Evolutionary conservation across 2,888 invertebrate species (phyloP).

Genomic region (Gonocerus acuteangulatus): DNA sequence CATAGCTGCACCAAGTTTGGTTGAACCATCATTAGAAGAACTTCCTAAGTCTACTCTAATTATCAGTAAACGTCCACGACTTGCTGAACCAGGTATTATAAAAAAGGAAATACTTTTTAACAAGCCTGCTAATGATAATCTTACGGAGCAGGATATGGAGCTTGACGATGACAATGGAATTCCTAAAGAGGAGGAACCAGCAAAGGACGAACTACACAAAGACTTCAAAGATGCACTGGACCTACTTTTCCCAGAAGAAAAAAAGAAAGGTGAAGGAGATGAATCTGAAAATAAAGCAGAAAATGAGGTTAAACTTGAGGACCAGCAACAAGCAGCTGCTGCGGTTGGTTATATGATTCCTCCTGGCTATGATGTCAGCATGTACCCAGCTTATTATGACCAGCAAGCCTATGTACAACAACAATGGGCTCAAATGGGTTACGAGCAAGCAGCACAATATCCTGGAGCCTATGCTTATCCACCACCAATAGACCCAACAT

Average conservation of each 20-base stretch:
- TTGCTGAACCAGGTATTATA: conserved; percentile 12
- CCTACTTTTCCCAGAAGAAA: conserved; percentile 55
- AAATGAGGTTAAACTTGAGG: conserved; percentile 8
- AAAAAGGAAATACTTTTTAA: conserved; percentile 17
- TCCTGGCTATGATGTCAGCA: conserved; percentile 16
- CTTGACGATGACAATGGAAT: conserved; percentile 39
- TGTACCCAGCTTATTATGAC: conserved; percentile 27
- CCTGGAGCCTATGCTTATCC: conserved; percentile 14
- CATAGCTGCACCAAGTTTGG: not conserved
- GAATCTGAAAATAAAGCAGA: conserved; percentile 22
- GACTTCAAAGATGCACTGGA: conserved; percentile 60
- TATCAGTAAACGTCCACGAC: conserved; percentile 24
- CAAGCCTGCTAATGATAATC: conserved; percentile 31
- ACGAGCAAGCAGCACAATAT: conserved; percentile 23
- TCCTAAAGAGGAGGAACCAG: conserved; percentile 24
- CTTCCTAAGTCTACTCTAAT: conserved; percentile 32
- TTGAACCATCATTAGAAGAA: not conserved
- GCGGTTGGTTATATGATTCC: conserved; percentile 22
- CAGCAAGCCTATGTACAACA: conserved; percentile 30
- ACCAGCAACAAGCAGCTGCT: conserved; percentile 4
- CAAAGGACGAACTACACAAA: conserved; percentile 48
- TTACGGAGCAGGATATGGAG: conserved; percentile 40
- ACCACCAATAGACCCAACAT: not conserved
- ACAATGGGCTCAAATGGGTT: conserved; percentile 30
- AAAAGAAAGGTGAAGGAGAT: conserved; percentile 24